Evolutionary conservation across 2,888 invertebrate species (phyloP), one percentile per base, ranked within the genome.

Genomic region (Penaeus monodon): DNA sequence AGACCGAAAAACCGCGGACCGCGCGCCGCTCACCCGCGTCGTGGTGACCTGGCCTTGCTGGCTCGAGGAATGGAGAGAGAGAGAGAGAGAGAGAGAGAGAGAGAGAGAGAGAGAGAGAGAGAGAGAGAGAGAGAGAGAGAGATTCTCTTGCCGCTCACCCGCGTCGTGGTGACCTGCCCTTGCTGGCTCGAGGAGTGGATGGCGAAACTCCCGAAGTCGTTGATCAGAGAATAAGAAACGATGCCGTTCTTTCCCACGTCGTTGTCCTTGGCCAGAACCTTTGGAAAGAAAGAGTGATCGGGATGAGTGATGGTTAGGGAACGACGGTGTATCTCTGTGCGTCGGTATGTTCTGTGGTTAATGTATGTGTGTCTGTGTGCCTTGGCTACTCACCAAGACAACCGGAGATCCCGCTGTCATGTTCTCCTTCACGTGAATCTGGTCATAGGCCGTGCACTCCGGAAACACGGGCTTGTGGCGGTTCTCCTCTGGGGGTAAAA

Each of bases 191-290:
- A 85, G 12, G 85, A 63, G 33, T 94, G 92, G 84, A 98, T 97
- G 14, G 94, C 93, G 92, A 98, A 98, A n/a, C 95, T 94, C 82
- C 96, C 95, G 1, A 94, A 93, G 84, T 91, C 91, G 86, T 95
- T 94, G 27, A 89, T 29, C 74, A 89, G 83, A 49, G 70, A 73
- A 57, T 89, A 89, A n/a, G 68, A 44, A 27, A 89, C 77, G 24
- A 64, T n/a, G n/a, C 89, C 88, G 65, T 88, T 85, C 17, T 64
- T 49, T 2, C 89, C 89, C 14, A 81, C 66, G 84, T 89, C 89
- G 27, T 63, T 78, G 66, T 89, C 89, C 33, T 70, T 89, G 24
- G 89, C 89, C 29, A 83, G 65, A 29, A 89, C 89, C 89, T 89
- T 68, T 38, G 78, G 8, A 77, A 20, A 20, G 33, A 14, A 68